Percentiles rank a stretch among this genome's conserved stretches.
Evolutionary conservation across 2,797 vertebrate genomes (phyloP).

Genomic region (Todus mexicanus): DNA sequence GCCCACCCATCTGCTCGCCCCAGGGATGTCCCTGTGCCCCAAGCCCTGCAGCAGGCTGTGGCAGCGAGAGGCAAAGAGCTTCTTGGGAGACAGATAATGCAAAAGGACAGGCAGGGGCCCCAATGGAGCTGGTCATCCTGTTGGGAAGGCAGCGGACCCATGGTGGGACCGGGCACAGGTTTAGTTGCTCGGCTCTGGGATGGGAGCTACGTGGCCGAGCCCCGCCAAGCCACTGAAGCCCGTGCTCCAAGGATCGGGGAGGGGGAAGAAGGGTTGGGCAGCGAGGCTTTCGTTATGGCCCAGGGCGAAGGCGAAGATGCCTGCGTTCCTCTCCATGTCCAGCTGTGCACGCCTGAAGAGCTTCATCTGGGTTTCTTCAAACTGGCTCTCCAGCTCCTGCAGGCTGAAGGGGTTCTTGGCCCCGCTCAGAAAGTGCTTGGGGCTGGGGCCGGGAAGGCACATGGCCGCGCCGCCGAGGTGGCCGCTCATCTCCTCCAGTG

Average conservation of each 20-base stretch:
- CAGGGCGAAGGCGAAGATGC: constrained; percentile 88
- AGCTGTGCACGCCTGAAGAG: constrained; percentile 81
- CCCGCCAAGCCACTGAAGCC: constrained; percentile 64
- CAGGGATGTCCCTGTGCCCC: background rate
- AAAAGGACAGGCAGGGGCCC: background rate
- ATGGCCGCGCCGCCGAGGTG: constrained; percentile 56
- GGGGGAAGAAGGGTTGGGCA: constrained; percentile 85
- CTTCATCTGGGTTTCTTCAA: constrained; percentile 82
- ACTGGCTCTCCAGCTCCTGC: constrained; percentile 79
- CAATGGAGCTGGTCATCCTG: background rate
- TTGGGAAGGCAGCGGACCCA: background rate
- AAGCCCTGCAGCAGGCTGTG: accelerated
- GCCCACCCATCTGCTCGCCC: background rate
- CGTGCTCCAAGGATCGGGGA: constrained; percentile 89
- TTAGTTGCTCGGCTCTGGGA: constrained; percentile 90
- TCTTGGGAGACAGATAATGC: background rate
- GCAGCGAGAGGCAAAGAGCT: accelerated
- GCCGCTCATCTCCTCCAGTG: constrained; percentile 66
- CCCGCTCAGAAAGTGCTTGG: constrained; percentile 72
- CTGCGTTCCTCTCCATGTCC: constrained; percentile 85
- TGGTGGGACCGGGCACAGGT: background rate
- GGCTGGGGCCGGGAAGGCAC: constrained; percentile 74
- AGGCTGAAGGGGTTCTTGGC: constrained; percentile 77
- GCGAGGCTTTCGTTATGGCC: constrained; percentile 85
- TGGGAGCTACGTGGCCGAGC: constrained; percentile 84